Percentiles rank a stretch among this genome's conserved stretches.
phyloP scores from a whole-genome alignment of 2,113 vertebrate species.

The Eudyptes chrysolophus region DNA sequence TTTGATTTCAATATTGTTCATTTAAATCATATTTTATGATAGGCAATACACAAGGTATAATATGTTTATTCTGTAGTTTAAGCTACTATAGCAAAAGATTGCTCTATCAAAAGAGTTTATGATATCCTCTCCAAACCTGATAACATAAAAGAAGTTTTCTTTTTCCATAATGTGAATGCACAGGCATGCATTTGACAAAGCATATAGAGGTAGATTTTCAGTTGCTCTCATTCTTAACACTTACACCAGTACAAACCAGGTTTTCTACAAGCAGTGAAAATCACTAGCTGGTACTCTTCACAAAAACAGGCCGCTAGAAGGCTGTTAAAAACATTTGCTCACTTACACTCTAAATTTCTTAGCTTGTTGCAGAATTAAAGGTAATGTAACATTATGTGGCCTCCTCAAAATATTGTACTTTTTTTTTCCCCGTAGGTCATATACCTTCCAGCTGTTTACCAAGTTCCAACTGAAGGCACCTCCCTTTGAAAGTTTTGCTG shows the following conservation, averaged over 20 bases:
- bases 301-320: background rate
- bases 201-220: background rate
- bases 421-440: background rate
- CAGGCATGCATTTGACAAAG: background rate
- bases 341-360: background rate
- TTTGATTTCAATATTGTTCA: conserved; percentile 14
- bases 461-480: background rate
- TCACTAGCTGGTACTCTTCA: background rate
- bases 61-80: background rate
- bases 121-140: background rate
- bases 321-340: background rate
- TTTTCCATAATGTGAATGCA: background rate
- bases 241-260: background rate
- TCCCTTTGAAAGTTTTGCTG: background rate
- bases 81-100: background rate
- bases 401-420: background rate
- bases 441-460: background rate
- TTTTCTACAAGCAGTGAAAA: background rate
- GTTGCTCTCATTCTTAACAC: background rate
- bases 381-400: background rate
- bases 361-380: background rate
- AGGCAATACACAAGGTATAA: background rate
- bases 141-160: background rate
- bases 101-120: background rate
- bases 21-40: conserved; percentile 39